A percentile compares a stretch with the other conserved stretches of the same genome.
Evolutionary conservation across 2,888 invertebrate species (phyloP).

Genomic region (Drosophila mettleri): DNA sequence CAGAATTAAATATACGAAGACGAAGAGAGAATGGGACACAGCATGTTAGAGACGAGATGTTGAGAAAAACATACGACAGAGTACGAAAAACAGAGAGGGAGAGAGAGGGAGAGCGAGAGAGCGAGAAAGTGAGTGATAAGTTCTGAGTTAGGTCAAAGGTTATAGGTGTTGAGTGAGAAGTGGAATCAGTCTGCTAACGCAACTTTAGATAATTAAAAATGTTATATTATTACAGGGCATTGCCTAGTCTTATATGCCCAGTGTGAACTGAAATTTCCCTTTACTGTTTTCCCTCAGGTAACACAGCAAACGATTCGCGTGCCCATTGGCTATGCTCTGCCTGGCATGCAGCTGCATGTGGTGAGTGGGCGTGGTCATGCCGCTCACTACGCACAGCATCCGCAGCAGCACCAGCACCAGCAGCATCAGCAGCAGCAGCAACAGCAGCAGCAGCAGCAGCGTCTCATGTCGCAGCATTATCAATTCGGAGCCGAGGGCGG

Average conservation of each 20-base stretch:
- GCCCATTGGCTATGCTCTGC: constrained; percentile 85
- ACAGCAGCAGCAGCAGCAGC: constrained; percentile 61
- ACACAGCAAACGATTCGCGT: constrained; percentile 86
- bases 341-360: constrained; percentile 86
- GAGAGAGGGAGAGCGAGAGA: background rate
- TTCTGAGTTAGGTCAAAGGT: too few species aligned
- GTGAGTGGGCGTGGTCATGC: constrained; percentile 83
- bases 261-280: background rate
- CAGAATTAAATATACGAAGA: too few species aligned
- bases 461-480: constrained; percentile 81
- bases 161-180: too few species aligned
- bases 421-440: constrained; percentile 67
- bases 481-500: constrained; percentile 79
- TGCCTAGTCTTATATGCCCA: background rate
- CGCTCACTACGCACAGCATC: constrained; percentile 74
- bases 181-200: too few species aligned
- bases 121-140: background rate
- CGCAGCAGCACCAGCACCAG: constrained; percentile 76
- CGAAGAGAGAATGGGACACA: too few species aligned
- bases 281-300: constrained; percentile 70
- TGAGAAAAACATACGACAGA: too few species aligned
- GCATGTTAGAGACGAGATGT: too few species aligned
- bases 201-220: too few species aligned
- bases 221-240: background rate
- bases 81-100: background rate